Evolutionary conservation across 2,888 invertebrate genomes (phyloP), one percentile per base, ranked within the genome.

Genomic region (Tricholauxania praeusta): DNA sequence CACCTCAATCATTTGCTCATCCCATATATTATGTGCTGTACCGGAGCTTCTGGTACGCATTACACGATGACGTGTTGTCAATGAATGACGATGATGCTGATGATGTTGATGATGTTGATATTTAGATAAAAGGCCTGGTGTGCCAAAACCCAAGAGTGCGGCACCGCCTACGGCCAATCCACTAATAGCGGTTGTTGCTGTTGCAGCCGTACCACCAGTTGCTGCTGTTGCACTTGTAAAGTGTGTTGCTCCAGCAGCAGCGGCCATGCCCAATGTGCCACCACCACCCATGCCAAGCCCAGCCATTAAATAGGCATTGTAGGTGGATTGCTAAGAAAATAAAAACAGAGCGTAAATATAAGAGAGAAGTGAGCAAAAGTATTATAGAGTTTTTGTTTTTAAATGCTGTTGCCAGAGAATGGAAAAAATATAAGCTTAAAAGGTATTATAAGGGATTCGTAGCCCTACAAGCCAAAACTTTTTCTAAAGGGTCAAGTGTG

Each of bases 1-100:
- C 72, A 87, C 87, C 84, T 87, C 87, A 80, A 87, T 83, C 82
- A 85, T 82, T 68, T 86, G 85, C 74, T 87, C 87, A 76, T 87
- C 87, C 84, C 86, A 87, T 64, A 87, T 79, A 65, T 86, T 87
- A 49, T 87, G 85, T 22, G 84, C 81, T 8, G 84, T 84, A 57
- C 87, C 87, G 32, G 87, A 86, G 73, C 87, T 87, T 72, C 87
- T 82, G 51, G 87, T 85, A 55, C 87, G 83, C 74, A 85, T 74
- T 57, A 87, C 87, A 49, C 85, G 84, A 78, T 85, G 84, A 66
- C 87, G 80, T 32, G 84, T 83, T 72, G 87, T 86, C 75, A 87
- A 75, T 77, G 87, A 87, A 76, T 86, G 86, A 8, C 84, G 82
- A 78, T 85, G 84, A 73, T 80, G 79, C 70, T 81, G 80, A 59